Base-by-base conservation (phyloP, 2,797 vertebrate species). In the Numenius phaeopus region DNA sequence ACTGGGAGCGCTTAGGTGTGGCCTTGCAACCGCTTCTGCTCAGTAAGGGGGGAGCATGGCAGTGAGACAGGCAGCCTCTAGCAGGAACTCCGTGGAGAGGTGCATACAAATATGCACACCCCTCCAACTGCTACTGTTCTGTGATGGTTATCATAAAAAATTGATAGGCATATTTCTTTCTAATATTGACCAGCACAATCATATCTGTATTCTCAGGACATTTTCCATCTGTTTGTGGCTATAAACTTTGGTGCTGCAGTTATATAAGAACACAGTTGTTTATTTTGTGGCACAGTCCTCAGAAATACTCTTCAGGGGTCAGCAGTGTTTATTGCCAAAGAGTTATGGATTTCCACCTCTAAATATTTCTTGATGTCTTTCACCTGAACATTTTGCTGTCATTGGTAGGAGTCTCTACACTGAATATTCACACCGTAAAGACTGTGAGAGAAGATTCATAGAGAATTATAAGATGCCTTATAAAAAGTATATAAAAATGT, bases 21-120 rank as follows among this genome's bases (percentile, higher is more conserved):
- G n/a, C 23, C 21, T 65, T 77, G 37, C 1, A 7, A 7, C 27
- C 59, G 34, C 42, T 77, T 94, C 37, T 73, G 30, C 24, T 76
- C n/a, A 30, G 24, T 27, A 44, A 85, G 24, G 11, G 9, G 18
- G 20, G 10, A n/a, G 22, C 8, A 14, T 5, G 24, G 9, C 44
- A 57, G 5, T 23, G 42, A 72, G 32, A 44, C 0, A 64, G 13
- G 50, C 26, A 77, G 20, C 20, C 32, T 76, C 39, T 4, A 59
- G 29, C 8, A 81, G 21, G 34, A 85, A 2, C 24, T 50, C 39
- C 46, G 8, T 0, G 1, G 21, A 61, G 15, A 14, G 9, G 4
- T 30, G 7, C 16, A 18, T 6, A 22, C 18, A 70, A 29, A 15
- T 27, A 30, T 4, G 30, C 26, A 5, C 7, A 20, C 5, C 10